phyloP scores from a whole-genome alignment of 53 echinoderm and acorn worm genomes.

The Patiria pectinifera region DNA sequence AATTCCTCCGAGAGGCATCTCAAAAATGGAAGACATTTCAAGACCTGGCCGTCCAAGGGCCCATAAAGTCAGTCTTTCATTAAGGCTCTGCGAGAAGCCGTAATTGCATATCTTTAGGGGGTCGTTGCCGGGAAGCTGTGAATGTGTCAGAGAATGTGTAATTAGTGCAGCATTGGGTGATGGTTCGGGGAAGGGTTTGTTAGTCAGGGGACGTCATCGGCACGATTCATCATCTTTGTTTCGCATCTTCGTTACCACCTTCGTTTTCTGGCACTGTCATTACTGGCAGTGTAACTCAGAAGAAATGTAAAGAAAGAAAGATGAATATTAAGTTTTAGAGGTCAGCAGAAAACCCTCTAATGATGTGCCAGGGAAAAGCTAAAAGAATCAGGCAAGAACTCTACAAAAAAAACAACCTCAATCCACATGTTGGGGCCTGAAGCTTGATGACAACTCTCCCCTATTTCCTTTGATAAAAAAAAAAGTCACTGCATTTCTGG shows the following conservation, averaged over 20 bases:
- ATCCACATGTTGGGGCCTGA: too few relatives aligned
- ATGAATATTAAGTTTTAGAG: too few relatives aligned
- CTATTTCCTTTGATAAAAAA: too few relatives aligned
- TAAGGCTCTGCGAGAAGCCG: not conserved
- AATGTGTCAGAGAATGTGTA: slow-evolving; percentile 3
- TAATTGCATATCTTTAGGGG: not conserved
- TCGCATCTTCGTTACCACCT: not conserved
- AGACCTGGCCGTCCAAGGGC: not conserved
- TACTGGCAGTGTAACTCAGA: too few relatives aligned
- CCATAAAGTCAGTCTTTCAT: slow-evolving; percentile 19
- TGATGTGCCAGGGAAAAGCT: too few relatives aligned
- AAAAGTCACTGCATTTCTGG: too few relatives aligned
- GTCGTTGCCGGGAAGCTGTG: not conserved
- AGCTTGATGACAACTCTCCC: too few relatives aligned
- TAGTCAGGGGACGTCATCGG: not conserved
- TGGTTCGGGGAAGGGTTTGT: not conserved
- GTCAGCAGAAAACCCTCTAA: too few relatives aligned
- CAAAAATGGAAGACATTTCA: slow-evolving; percentile 52
- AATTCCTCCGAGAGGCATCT: slow-evolving; percentile 40
- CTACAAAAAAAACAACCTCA: too few relatives aligned
- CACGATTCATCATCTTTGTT: not conserved
- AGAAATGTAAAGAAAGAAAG: too few relatives aligned
- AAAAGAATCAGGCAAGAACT: too few relatives aligned
- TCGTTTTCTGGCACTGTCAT: too few relatives aligned
- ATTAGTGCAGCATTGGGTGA: not conserved